These are phyloP conservation scores for Monopterus albus DNA, from an alignment of 2,113 vertebrate genomes.

Conservation along the genomic window DNA sequence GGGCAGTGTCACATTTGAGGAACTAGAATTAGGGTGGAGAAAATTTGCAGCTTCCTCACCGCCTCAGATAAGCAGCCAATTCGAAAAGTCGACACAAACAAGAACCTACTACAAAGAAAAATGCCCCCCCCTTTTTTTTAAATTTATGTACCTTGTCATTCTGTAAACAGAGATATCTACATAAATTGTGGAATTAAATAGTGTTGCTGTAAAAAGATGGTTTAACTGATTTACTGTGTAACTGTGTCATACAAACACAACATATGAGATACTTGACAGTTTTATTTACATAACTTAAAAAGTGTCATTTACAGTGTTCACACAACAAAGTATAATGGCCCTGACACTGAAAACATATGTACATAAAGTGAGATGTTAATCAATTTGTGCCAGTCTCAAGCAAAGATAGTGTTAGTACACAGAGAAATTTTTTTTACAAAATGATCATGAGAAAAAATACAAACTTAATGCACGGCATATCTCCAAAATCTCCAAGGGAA, in stretches of 20 bases:
- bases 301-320: conserved; percentile 44
- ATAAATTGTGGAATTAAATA: background rate
- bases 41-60: background rate
- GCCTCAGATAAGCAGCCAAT: conserved; percentile 40
- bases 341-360: conserved; percentile 38
- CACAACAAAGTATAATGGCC: conserved; percentile 16
- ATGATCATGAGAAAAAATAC: conserved; percentile 8
- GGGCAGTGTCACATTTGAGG: conserved; percentile 47
- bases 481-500: conserved; percentile 16
- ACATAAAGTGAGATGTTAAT: conserved; percentile 23
- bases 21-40: conserved; percentile 58
- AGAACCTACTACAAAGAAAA: conserved; percentile 22
- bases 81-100: conserved; percentile 44
- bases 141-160: conserved; percentile 8
- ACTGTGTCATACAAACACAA: background rate
- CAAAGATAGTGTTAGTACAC: conserved; percentile 19
- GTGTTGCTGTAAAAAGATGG: background rate
- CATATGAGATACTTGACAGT: conserved; percentile 6
- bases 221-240: background rate
- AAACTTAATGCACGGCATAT: conserved; percentile 15
- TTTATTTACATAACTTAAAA: conserved; percentile 65
- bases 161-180: background rate
- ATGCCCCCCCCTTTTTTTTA: background rate
- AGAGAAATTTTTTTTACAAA: background rate
- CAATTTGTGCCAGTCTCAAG: conserved; percentile 10